A percentile compares a stretch with the other conserved stretches of the same genome.
Evolutionary conservation across 2,113 vertebrate species (phyloP).

Genomic region (Vulpes vulpes): DNA sequence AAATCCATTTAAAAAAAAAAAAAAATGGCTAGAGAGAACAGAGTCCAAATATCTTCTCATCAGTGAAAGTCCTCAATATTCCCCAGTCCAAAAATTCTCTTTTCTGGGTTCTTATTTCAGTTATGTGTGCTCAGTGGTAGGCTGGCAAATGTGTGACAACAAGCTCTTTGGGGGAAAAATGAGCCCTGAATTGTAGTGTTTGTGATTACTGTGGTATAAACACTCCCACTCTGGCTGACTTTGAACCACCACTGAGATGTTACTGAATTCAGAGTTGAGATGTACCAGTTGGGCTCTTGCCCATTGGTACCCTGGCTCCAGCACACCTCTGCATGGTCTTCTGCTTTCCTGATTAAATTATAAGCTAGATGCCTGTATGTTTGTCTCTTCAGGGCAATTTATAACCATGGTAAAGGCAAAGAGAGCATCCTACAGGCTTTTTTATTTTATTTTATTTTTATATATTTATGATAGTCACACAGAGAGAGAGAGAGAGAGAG

Average conservation of each 20-base stretch:
- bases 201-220: neutral
- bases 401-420: neutral
- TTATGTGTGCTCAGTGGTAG: neutral
- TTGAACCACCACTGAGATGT: fast-evolving
- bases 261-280: no score
- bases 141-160: neutral
- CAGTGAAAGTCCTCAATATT: neutral
- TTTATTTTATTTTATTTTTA: no score
- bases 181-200: neutral
- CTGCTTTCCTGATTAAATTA: neutral
- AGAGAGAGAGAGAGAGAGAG: no score
- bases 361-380: no score
- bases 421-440: neutral
- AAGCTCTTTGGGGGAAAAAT: neutral
- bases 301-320: fast-evolving
- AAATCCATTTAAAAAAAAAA: fast-evolving
- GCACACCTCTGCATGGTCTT: fast-evolving
- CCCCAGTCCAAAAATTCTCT: neutral
- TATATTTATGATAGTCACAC: no score
- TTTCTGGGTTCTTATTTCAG: neutral
- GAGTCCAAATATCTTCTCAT: neutral
- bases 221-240: neutral
- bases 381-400: neutral
- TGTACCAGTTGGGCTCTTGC: fast-evolving
- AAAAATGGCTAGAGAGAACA: neutral